Evolutionary conservation across 2,113 vertebrate species (phyloP), one percentile per base, ranked within the genome.

Genomic region (Pantherophis guttatus): DNA sequence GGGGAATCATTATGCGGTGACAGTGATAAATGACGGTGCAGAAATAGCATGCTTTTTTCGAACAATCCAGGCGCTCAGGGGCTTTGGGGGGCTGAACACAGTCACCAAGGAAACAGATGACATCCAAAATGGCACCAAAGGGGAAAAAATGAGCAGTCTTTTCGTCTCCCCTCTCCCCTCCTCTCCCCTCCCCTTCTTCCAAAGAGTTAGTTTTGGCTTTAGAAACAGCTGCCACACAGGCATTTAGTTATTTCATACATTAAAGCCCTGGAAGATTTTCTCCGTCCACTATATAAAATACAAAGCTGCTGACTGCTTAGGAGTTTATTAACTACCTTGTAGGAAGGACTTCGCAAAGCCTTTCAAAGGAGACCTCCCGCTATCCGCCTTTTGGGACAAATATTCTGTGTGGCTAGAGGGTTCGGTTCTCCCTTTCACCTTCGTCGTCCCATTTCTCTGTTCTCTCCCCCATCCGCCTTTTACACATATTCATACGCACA

Each of bases 11-110:
- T 99, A 99, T 98, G 98, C 98, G 97, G 97, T 99, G 99, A 99
- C 99, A 99, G 98, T 99, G 99, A 99, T 99, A 99, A 99, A 99
- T 99, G 99, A 99, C 98, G 98, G 98, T 98, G 98, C 98, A 98
- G 98, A 99, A 99, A 99, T 98, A 98, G 98, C 98, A 97, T 97
- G 98, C 98, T 97, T 97, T 97, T 11, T 19, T 97, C 98, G 97
- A 98, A 98, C 98, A 98, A 98, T 98, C 98, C 98, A 95, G 97
- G 97, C 98, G 98, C 98, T 98, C 98, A 98, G 98, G 98, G 98
- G 98, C 98, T 99, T 98, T 97, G 98, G 88, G 98, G 98, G 98
- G 98, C 98, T 98, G 98, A 98, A 97, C 98, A 97, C 98, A 98
- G 98, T 99, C 98, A 98, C 98, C 99, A 98, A 98, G 99, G 99